These are phyloP conservation scores for Allygus modestus DNA, from an alignment of 2,888 invertebrate genomes.

Conservation along the genomic window DNA sequence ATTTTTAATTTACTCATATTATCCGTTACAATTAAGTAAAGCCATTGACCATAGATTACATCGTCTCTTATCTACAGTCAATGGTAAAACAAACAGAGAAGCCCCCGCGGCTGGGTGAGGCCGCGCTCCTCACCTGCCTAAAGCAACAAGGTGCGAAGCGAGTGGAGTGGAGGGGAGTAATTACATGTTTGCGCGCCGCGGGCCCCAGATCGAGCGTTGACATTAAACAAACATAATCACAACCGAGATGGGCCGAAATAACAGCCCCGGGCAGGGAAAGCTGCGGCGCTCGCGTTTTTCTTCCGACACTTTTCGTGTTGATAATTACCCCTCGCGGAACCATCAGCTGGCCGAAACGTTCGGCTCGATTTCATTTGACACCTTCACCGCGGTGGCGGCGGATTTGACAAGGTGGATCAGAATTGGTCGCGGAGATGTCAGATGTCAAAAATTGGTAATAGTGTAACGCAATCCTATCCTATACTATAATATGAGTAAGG, in stretches of 20 bases:
- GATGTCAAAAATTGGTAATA: too few relatives aligned
- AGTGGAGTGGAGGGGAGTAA: background rate
- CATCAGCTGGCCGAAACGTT: conserved; percentile 9
- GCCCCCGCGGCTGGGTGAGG: background rate
- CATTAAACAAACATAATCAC: conserved; percentile 55
- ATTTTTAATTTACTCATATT: too few relatives aligned
- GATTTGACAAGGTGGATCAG: too few relatives aligned
- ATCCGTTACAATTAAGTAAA: too few relatives aligned
- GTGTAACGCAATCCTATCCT: too few relatives aligned
- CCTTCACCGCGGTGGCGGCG: background rate
- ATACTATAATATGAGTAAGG: too few relatives aligned
- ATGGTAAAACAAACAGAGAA: too few relatives aligned
- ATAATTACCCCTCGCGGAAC: conserved; percentile 22
- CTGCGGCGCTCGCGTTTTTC: conserved; percentile 38
- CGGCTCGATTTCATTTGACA: background rate
- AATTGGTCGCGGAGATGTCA: too few relatives aligned
- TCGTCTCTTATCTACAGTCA: too few relatives aligned
- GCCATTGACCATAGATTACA: too few relatives aligned
- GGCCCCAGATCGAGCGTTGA: conserved; percentile 42
- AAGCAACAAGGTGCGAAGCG: conserved; percentile 41
- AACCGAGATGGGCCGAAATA: conserved; percentile 44
- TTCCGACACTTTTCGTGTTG: conserved; percentile 46
- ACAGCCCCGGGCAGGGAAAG: conserved; percentile 36
- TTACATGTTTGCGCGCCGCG: conserved; percentile 40
- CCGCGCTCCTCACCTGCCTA: conserved; percentile 42